Conservation (phyloP, 2,113 vertebrate genomes). For the Peucedramus taeniatus region DNA sequence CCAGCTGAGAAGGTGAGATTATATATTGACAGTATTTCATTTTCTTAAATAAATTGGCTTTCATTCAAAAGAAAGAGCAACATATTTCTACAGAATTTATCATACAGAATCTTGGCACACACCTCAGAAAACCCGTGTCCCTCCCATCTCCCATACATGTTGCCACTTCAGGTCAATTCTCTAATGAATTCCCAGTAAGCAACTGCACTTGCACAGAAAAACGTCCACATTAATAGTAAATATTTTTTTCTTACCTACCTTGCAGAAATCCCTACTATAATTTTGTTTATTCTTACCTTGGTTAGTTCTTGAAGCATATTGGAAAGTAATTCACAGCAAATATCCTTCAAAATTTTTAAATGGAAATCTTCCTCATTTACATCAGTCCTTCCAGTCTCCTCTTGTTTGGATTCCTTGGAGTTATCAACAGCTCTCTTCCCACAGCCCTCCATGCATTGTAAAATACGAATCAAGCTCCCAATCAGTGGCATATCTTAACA, state of each 20-base stretch:
- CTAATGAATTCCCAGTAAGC: neutral
- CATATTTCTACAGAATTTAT: neutral
- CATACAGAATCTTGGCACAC: neutral
- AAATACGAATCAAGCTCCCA: constrained; percentile 80
- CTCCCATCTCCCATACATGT: neutral
- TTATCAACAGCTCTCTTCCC: constrained; percentile 57
- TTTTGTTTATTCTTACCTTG: constrained; percentile 65
- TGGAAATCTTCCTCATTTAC: constrained; percentile 75
- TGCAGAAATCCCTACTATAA: neutral
- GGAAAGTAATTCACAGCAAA: constrained; percentile 87
- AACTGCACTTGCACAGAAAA: neutral
- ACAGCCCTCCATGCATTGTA: constrained; percentile 78
- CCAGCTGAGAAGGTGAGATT: neutral
- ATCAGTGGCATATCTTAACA: constrained; percentile 79
- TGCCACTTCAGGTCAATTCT: neutral
- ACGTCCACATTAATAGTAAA: neutral
- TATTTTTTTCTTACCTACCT: neutral
- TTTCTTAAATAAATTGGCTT: neutral
- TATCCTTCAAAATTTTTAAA: constrained; percentile 83
- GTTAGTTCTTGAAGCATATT: constrained; percentile 78
- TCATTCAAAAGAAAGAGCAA: neutral
- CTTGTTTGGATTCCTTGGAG: constrained; percentile 20
- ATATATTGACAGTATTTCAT: neutral
- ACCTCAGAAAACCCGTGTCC: neutral
- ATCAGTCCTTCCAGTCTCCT: constrained; percentile 36